phyloP scores from a whole-genome alignment of 1,140 invertebrate species.

The Thalassaphorura encarpata region DNA sequence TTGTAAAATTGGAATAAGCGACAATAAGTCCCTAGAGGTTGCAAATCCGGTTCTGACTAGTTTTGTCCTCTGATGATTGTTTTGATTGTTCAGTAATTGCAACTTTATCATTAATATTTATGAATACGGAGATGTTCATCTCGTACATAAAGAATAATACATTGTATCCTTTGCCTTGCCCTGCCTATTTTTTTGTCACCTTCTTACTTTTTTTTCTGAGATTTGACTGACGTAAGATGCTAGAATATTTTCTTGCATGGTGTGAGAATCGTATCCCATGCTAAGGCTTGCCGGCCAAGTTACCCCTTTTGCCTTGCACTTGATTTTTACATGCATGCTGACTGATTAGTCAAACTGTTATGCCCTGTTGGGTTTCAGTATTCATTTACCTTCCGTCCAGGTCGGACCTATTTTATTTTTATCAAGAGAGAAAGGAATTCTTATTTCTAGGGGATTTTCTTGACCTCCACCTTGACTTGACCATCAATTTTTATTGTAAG shows the following conservation, averaged over 20 bases:
- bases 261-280: too few species aligned
- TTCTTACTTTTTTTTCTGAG: too few species aligned
- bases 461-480: background rate
- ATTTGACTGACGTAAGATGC: too few species aligned
- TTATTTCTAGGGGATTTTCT: background rate
- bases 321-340: too few species aligned
- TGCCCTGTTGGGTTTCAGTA: background rate
- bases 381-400: background rate
- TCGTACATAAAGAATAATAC: too few species aligned
- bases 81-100: background rate
- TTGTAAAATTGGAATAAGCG: too few species aligned
- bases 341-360: background rate
- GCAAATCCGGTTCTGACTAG: background rate
- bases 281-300: too few species aligned
- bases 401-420: background rate
- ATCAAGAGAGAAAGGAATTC: background rate
- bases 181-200: too few species aligned
- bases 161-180: too few species aligned
- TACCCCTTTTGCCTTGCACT: too few species aligned
- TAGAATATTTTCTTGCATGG: too few species aligned
- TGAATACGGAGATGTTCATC: background rate
- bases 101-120: background rate
- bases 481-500: background rate
- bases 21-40: too few species aligned
- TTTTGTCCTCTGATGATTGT: background rate